Conservation (phyloP, 1,140 invertebrate species). For the Anastrepha ludens region DNA sequence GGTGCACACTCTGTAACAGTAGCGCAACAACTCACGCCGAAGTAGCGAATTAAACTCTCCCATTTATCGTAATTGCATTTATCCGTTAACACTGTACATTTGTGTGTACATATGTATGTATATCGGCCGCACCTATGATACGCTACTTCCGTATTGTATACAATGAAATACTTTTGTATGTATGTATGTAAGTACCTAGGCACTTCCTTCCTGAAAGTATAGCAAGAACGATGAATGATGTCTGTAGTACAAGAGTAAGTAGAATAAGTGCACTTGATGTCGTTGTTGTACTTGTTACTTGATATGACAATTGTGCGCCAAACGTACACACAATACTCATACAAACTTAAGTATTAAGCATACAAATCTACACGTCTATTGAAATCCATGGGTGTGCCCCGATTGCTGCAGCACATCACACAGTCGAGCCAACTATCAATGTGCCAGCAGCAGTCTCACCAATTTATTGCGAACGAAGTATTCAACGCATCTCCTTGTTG, state of each 20-base stretch:
- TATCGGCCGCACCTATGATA: neutral
- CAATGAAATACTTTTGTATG: neutral
- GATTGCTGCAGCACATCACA: neutral
- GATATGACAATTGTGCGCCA: conserved; percentile 33
- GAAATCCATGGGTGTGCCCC: neutral
- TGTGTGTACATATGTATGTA: neutral
- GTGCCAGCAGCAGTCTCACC: too few species aligned
- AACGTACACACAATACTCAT: neutral
- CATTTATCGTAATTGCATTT: neutral
- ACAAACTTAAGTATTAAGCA: too few species aligned
- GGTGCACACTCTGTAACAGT: too few species aligned
- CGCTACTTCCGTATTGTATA: conserved; percentile 3
- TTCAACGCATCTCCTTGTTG: conserved; percentile 2
- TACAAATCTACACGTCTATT: neutral
- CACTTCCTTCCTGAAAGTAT: neutral
- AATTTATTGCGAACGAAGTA: neutral
- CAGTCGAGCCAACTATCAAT: neutral
- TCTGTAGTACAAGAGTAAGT: neutral
- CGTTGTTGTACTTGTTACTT: neutral
- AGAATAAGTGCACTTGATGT: neutral
- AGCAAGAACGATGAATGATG: too few species aligned
- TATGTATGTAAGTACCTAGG: neutral
- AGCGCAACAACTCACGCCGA: too few species aligned
- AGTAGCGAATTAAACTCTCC: neutral
- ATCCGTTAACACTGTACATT: neutral